Evolutionary conservation across 2,113 vertebrate species (phyloP).

Genomic region (Chaetodon trifascialis): DNA sequence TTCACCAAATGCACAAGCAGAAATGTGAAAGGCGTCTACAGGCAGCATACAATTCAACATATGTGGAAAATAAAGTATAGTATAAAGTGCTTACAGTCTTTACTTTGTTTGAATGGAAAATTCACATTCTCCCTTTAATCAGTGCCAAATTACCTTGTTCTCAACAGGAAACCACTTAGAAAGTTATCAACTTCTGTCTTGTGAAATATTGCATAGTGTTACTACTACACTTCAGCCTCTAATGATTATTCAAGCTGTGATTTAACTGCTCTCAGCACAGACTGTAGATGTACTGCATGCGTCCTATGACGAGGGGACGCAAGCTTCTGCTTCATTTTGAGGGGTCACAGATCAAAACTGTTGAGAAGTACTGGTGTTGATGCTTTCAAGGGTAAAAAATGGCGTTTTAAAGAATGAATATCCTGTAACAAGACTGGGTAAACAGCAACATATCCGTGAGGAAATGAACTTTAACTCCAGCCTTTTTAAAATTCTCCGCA

Average conservation of each 20-base stretch:
- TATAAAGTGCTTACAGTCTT: background rate
- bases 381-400: background rate
- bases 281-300: background rate
- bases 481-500: slow-evolving; percentile 13
- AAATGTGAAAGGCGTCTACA: background rate
- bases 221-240: background rate
- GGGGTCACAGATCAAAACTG: background rate
- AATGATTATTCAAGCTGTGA: background rate
- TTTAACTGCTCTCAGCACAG: background rate
- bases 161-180: background rate
- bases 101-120: background rate
- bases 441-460: slow-evolving; percentile 22
- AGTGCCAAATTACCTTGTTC: background rate
- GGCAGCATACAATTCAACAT: background rate
- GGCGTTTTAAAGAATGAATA: slow-evolving; percentile 13
- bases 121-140: background rate
- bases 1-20: background rate
- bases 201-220: background rate
- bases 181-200: background rate
- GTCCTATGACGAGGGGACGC: background rate
- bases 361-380: background rate
- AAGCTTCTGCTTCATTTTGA: slow-evolving; percentile 4
- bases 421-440: slow-evolving; percentile 1
- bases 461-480: slow-evolving; percentile 30
- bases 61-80: background rate